Conservation (phyloP, 2,888 invertebrate species). For the Scaeva pyrastri region DNA sequence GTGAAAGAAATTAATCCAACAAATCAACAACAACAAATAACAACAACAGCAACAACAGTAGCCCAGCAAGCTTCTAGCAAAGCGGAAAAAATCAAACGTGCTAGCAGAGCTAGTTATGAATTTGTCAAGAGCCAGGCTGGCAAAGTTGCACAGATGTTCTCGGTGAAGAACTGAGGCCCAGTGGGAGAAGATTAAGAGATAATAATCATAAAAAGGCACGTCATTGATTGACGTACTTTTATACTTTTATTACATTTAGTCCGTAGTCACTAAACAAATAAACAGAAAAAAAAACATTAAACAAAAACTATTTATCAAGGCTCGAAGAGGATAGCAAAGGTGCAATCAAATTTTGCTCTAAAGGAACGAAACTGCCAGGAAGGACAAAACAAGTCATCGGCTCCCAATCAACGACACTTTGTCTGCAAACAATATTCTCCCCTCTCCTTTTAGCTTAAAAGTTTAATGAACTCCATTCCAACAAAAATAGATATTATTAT, state of each 20-base stretch:
- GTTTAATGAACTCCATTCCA: slow-evolving; percentile 63
- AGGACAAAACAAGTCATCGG: slow-evolving; percentile 2
- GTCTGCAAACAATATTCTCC: slow-evolving; percentile 9
- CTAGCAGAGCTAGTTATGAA: slow-evolving; percentile 92
- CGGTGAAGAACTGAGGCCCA: slow-evolving; percentile 82
- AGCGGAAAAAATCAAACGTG: slow-evolving; percentile 88
- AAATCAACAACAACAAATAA: too few species aligned
- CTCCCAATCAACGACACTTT: slow-evolving; percentile 2
- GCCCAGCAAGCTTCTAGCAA: slow-evolving; percentile 79
- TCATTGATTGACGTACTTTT: slow-evolving; percentile 23
- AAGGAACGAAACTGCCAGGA: slow-evolving; percentile 26
- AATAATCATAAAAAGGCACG: slow-evolving; percentile 29
- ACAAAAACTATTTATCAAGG: slow-evolving; percentile 23
- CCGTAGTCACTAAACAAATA: slow-evolving; percentile 8
- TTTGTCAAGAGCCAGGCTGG: slow-evolving; percentile 87
- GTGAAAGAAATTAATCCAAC: slow-evolving; percentile 71
- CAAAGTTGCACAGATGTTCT: slow-evolving; percentile 83
- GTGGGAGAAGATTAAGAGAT: slow-evolving; percentile 64
- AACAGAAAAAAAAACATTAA: slow-evolving; percentile 3
- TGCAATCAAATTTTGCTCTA: slow-evolving; percentile 32
- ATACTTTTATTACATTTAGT: slow-evolving; percentile 51
- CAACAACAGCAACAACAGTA: slow-evolving; percentile 78
- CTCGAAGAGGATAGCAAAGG: slow-evolving; percentile 52
- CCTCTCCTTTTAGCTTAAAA: slow-evolving; percentile 5
- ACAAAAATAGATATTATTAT: slow-evolving; percentile 43